Conservation (phyloP, 2,113 vertebrate genomes). For the Seriola aureovittata region DNA sequence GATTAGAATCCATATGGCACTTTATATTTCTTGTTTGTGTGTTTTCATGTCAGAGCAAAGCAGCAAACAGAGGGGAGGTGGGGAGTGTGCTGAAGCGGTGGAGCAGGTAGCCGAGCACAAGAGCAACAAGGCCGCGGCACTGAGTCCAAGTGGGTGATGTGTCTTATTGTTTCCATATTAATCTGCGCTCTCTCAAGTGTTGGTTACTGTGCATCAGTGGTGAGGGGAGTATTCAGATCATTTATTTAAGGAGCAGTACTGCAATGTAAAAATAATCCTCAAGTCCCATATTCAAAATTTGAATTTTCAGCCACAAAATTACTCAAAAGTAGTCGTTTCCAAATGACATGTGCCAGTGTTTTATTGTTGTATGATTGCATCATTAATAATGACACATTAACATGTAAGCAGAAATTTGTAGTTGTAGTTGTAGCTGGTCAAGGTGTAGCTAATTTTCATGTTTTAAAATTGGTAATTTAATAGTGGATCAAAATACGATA, state of each 20-base stretch:
- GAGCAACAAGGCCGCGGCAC: slow-evolving; percentile 11
- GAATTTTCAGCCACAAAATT: neutral
- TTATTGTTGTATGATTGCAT: neutral
- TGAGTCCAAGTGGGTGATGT: slow-evolving; percentile 48
- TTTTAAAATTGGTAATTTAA: neutral
- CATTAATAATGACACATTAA: neutral
- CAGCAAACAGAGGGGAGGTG: slow-evolving; percentile 4
- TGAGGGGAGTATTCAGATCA: neutral
- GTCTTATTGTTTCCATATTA: neutral
- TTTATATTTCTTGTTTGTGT: neutral
- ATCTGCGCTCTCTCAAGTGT: neutral
- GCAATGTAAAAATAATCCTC: neutral
- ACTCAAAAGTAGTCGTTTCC: neutral
- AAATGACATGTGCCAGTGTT: neutral
- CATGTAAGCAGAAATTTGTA: neutral
- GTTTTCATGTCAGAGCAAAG: slow-evolving; percentile 36
- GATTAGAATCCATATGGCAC: neutral
- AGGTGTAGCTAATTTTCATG: no score
- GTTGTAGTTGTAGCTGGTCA: no score
- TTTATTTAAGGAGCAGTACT: neutral
- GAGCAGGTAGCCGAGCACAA: slow-evolving; percentile 13
- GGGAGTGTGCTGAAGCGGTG: neutral
- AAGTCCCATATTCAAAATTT: neutral
- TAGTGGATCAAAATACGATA: neutral
- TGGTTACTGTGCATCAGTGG: neutral